Percentiles rank a stretch among this genome's conserved stretches.
Evolutionary conservation across 2,888 invertebrate species (phyloP).

Genomic region (Xanthia togata): DNA sequence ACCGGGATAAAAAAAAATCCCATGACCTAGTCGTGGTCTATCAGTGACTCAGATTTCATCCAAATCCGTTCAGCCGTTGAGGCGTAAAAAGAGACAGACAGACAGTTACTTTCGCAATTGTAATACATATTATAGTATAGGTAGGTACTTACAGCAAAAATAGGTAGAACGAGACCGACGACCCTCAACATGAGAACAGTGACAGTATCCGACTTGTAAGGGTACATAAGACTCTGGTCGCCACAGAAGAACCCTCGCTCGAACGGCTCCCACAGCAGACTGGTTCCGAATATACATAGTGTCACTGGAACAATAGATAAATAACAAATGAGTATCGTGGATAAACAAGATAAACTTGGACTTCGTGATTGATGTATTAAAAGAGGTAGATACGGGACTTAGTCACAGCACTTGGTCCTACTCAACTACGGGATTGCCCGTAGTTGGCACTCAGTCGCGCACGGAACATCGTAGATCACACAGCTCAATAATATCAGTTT

Average conservation of each 20-base stretch:
- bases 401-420: too few species aligned
- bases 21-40: background rate
- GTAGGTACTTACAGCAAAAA: constrained; percentile 91
- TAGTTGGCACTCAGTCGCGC: too few species aligned
- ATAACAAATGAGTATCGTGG: constrained; percentile 8
- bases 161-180: constrained; percentile 93
- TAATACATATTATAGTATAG: background rate
- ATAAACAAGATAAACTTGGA: background rate
- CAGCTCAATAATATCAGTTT: too few species aligned
- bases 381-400: too few species aligned
- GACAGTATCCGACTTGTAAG: constrained; percentile 94
- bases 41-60: background rate
- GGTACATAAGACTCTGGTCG: constrained; percentile 97
- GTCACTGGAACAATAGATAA: constrained; percentile 77
- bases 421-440: too few species aligned
- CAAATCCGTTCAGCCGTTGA: background rate
- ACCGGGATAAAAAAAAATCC: background rate
- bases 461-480: too few species aligned
- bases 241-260: constrained; percentile 98
- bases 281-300: constrained; percentile 69
- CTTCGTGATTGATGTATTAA: too few species aligned
- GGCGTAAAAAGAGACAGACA: background rate
- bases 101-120: background rate
- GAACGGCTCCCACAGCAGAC: constrained; percentile 90
- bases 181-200: constrained; percentile 93